phyloP scores from a whole-genome alignment of 1,140 invertebrate species.

The Cherax quadricarinatus region DNA sequence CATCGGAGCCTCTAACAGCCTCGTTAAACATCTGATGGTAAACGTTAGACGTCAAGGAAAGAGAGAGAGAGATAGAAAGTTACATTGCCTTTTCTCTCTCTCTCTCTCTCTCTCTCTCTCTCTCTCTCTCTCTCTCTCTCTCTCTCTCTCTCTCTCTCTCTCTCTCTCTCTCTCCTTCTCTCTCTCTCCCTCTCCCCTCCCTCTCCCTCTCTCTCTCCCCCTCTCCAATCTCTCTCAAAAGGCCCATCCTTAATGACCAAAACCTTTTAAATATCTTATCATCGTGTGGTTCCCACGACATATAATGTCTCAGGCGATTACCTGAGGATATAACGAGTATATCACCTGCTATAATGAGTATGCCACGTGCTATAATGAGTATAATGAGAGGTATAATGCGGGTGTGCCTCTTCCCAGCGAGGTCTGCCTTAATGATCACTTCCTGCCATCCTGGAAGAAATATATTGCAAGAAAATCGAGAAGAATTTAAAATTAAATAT shows the following conservation, averaged over 20 bases:
- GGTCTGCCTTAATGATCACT: background rate
- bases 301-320: background rate
- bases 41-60: background rate
- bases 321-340: background rate
- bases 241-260: conserved; percentile 24
- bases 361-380: background rate
- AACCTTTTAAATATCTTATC: conserved; percentile 42
- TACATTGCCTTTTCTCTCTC: no score
- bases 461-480: no score
- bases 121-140: no score
- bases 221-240: conserved; percentile 10
- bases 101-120: no score
- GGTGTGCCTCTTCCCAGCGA: background rate
- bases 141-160: no score
- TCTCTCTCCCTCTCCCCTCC: background rate
- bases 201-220: background rate
- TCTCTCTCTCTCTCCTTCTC: background rate
- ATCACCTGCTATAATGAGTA: background rate
- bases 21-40: conserved; percentile 18
- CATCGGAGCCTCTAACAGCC: conserved; percentile 17
- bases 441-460: background rate
- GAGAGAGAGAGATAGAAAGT: background rate
- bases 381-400: conserved; percentile 14
- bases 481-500: no score
- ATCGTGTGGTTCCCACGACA: background rate